Conservation (phyloP, 2,113 vertebrate species). For the Sus scrofa region T2T-Sscrofa CM000821.6:68342001-68342500, state of each 20-base stretch:
- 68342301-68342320: neutral
- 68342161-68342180: neutral
- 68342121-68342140: neutral
- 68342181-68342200: neutral
- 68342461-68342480: no score
- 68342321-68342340: neutral
- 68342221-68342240: slow-evolving; percentile 18
- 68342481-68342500: no score
- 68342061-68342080: neutral
- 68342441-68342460: no score
- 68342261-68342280: slow-evolving; percentile 57
- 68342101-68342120: neutral
- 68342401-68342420: neutral
- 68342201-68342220: neutral
- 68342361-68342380: neutral
- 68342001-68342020: accelerated
- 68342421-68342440: neutral
- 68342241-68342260: slow-evolving; percentile 15
- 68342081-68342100: neutral
- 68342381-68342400: neutral
- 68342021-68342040: neutral
- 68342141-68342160: neutral
- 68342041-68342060: neutral
- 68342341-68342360: neutral
- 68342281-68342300: slow-evolving; percentile 44